Conservation (phyloP, 2,113 vertebrate genomes). For the Miniopterus natalensis region DNA sequence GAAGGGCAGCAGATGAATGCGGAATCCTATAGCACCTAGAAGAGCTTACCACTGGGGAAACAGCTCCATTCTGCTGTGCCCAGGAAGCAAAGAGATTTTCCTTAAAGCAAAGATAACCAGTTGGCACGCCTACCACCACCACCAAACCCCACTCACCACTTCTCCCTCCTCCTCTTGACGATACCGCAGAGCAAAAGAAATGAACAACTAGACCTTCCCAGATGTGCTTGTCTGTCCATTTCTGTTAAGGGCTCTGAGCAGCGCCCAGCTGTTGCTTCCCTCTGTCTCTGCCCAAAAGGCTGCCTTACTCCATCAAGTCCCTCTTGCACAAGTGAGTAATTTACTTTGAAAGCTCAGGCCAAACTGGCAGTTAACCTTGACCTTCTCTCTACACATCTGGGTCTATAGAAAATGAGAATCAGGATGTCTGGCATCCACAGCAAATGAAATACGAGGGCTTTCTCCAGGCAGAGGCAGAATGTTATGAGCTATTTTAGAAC, state of each 20-base stretch:
- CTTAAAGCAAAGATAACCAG: constrained; percentile 35
- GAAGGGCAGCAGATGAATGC: constrained; percentile 73
- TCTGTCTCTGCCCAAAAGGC: constrained; percentile 31
- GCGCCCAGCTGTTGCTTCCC: constrained; percentile 44
- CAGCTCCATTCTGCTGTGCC: constrained; percentile 45
- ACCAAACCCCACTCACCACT: background rate
- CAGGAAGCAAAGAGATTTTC: constrained; percentile 4
- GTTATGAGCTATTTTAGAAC: constrained; percentile 67
- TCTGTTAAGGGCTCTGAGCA: background rate
- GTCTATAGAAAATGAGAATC: constrained; percentile 75
- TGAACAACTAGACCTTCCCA: background rate
- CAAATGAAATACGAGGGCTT: constrained; percentile 69
- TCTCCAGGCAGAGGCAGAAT: constrained; percentile 65
- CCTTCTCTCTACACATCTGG: constrained; percentile 76
- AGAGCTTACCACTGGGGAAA: constrained; percentile 46
- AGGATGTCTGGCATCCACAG: constrained; percentile 51
- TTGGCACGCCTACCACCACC: background rate
- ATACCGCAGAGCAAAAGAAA: constrained; percentile 11
- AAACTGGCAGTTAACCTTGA: constrained; percentile 77
- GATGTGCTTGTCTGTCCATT: background rate
- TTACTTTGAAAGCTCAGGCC: constrained; percentile 74
- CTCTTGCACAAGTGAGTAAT: constrained; percentile 65
- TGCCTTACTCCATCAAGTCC: constrained; percentile 54
- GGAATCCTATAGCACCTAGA: constrained; percentile 66
- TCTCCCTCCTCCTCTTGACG: background rate